A percentile compares a stretch with the other conserved stretches of the same genome.
phyloP scores from a whole-genome alignment of 2,113 vertebrate species.

The Regulus satrapa region DNA sequence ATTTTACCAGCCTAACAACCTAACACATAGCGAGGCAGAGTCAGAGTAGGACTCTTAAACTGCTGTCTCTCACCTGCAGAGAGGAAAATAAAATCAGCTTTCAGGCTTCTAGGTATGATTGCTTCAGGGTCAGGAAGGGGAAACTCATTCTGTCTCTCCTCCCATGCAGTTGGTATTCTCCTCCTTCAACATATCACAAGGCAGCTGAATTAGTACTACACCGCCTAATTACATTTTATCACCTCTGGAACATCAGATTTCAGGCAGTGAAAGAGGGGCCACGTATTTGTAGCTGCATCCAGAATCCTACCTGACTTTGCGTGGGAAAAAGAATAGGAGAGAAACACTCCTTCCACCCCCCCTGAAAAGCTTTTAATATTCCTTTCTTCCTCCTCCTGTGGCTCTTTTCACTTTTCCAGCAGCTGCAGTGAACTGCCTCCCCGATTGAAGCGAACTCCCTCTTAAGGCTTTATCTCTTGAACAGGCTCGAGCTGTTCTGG shows the following conservation, averaged over 20 bases:
- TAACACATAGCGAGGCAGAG: neutral
- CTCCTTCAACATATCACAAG: neutral
- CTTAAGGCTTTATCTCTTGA: neutral
- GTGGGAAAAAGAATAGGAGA: neutral
- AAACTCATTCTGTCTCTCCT: neutral
- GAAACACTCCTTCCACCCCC: neutral
- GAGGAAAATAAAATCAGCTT: constrained; percentile 23
- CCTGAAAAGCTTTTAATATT: neutral
- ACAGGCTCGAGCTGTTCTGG: neutral
- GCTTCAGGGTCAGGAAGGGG: constrained; percentile 4
- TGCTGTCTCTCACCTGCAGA: neutral
- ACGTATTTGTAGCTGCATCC: neutral
- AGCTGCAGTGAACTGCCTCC: neutral
- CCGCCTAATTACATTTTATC: neutral
- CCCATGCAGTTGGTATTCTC: neutral
- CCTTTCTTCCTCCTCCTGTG: neutral
- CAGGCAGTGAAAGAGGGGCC: neutral
- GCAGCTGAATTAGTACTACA: neutral
- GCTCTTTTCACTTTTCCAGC: neutral
- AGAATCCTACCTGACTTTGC: neutral
- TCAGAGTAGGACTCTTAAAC: neutral
- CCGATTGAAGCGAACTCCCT: neutral
- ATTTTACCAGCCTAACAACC: constrained; percentile 41
- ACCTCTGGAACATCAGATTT: neutral
- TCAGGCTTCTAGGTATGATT: neutral